Evolutionary conservation across 2,888 invertebrate species (phyloP).

Genomic region (Embidobia sp.): DNA sequence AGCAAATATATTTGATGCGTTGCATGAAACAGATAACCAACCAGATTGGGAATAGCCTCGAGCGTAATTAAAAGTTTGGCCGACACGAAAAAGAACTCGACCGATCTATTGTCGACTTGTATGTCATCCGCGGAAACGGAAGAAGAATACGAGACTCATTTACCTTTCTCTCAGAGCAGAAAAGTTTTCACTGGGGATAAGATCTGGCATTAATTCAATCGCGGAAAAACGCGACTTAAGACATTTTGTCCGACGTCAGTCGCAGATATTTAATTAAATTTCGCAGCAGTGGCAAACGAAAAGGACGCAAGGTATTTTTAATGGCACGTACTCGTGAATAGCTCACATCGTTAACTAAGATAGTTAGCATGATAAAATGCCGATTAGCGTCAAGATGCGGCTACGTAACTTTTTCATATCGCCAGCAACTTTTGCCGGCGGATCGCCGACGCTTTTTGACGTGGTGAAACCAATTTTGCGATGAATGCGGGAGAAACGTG

Average conservation of each 20-base stretch:
- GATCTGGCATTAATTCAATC: slow-evolving; percentile 36
- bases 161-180: slow-evolving; percentile 12
- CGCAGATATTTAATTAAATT: slow-evolving; percentile 55
- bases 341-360: slow-evolving; percentile 57
- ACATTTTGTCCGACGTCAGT: slow-evolving; percentile 35
- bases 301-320: slow-evolving; percentile 53
- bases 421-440: slow-evolving; percentile 45
- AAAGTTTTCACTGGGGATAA: slow-evolving; percentile 26
- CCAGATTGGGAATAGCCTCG: slow-evolving; percentile 30
- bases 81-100: slow-evolving; percentile 11
- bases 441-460: slow-evolving; percentile 46
- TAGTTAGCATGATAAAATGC: slow-evolving; percentile 63
- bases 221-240: slow-evolving; percentile 41
- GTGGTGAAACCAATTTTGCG: slow-evolving; percentile 51
- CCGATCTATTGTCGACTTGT: slow-evolving; percentile 28
- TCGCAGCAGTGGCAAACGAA: slow-evolving; percentile 33
- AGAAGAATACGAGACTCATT: slow-evolving; percentile 36
- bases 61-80: slow-evolving; percentile 42
- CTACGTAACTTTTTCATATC: slow-evolving; percentile 53
- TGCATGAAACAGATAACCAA: slow-evolving; percentile 33
- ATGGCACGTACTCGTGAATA: slow-evolving; percentile 56
- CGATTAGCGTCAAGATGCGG: slow-evolving; percentile 61
- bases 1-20: neutral
- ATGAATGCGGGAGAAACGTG: slow-evolving; percentile 43
- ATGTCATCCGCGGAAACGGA: slow-evolving; percentile 14